Evolutionary conservation across 2,888 invertebrate genomes (phyloP).

Genomic region (Pammene aurita): DNA sequence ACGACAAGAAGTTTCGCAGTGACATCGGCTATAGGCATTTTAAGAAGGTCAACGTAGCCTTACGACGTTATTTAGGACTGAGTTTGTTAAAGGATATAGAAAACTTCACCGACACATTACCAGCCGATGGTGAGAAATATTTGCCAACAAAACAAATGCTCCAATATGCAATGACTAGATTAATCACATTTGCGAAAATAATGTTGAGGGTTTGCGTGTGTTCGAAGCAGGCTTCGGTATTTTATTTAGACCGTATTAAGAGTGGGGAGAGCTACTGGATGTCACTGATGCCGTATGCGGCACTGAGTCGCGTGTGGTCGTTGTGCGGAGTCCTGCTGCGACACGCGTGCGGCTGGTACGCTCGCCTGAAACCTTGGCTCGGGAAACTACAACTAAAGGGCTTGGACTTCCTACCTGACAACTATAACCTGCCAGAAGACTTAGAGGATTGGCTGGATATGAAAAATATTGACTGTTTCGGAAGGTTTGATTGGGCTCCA

Average conservation of each 20-base stretch:
- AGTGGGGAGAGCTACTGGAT: conserved; percentile 83
- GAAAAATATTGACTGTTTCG: conserved; percentile 71
- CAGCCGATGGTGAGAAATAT: conserved; percentile 59
- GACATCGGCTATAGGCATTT: conserved; percentile 83
- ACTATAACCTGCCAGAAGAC: conserved; percentile 72
- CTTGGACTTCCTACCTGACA: conserved; percentile 72
- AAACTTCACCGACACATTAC: conserved; percentile 61
- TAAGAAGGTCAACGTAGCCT: conserved; percentile 78
- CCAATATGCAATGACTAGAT: conserved; percentile 79
- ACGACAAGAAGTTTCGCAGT: conserved; percentile 82
- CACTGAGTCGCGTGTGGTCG: conserved; percentile 82
- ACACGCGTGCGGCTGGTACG: conserved; percentile 80
- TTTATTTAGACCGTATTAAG: conserved; percentile 78
- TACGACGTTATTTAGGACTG: conserved; percentile 77
- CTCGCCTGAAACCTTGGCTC: conserved; percentile 66
- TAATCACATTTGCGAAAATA: conserved; percentile 82
- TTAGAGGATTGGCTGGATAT: conserved; percentile 77
- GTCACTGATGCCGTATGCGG: conserved; percentile 80
- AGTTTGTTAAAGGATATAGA: conserved; percentile 74
- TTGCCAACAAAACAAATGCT: conserved; percentile 85
- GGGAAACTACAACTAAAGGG: conserved; percentile 72
- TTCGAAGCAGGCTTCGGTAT: conserved; percentile 75
- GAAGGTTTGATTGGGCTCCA: conserved; percentile 67
- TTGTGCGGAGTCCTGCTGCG: conserved; percentile 73
- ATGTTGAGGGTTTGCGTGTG: conserved; percentile 77